Evolutionary conservation across 1,140 invertebrate species (phyloP).

Genomic region (Eufriesea mexicana): DNA sequence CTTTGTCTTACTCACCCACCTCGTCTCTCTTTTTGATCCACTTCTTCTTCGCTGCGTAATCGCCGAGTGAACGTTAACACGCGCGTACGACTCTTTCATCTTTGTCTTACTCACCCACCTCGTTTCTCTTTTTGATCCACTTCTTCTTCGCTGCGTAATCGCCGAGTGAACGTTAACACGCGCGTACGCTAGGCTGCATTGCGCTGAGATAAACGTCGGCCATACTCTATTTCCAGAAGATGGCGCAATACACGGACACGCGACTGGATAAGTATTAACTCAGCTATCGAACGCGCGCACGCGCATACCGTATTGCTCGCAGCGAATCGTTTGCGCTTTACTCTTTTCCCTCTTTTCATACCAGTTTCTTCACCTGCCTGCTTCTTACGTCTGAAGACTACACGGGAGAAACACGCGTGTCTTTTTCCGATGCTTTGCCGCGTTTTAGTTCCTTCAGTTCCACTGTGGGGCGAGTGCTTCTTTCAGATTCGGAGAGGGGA

Average conservation of each 20-base stretch:
- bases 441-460: too few species aligned
- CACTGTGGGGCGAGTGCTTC: too few species aligned
- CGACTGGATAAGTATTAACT: conserved; percentile 28
- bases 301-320: too few species aligned
- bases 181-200: background rate
- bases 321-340: background rate
- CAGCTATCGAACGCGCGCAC: background rate
- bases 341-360: too few species aligned
- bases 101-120: background rate
- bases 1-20: background rate
- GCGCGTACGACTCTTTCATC: background rate
- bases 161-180: conserved; percentile 25
- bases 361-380: rapidly evolving
- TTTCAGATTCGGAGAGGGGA: too few species aligned
- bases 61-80: conserved; percentile 26
- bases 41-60: background rate
- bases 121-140: background rate
- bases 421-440: too few species aligned
- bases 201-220: conserved; percentile 19
- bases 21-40: background rate
- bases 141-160: background rate
- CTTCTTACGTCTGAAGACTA: background rate
- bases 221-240: conserved; percentile 46
- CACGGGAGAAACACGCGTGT: too few species aligned
- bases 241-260: conserved; percentile 32